Evolutionary conservation across 2,113 vertebrate genomes (phyloP), one percentile per base, ranked within the genome.

Genomic region (Thamnaconus septentrionalis): DNA sequence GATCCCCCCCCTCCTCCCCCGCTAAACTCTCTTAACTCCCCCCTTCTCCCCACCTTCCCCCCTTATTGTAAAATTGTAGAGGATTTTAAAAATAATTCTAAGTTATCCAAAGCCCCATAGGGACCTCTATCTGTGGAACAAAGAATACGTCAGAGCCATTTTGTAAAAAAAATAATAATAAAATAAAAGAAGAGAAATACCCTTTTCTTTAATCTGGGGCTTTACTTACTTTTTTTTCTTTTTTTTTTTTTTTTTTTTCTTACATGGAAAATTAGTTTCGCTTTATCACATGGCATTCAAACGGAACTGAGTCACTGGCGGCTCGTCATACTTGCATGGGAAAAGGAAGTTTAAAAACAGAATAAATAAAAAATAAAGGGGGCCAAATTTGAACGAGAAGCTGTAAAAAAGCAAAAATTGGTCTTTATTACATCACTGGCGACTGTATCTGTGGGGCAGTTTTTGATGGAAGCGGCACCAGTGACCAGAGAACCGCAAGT

Each of bases 61-160:
- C 75, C 65, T 74, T 51, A 77, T 76, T 71, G 66, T 83, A 69
- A 86, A 90, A 82, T 81, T 82, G 68, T 86, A 80, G 76, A 82
- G 82, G 71, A 73, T 85, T 90, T 90, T 91, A 91, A 91, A 91
- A 83, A 60, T 53, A 73, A 76, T 87, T 81, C 81, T 84, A 79
- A 87, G 75, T 88, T 79, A 85, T 84, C 79, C 78, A 84, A 90
- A 87, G 83, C 85, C 85, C 85, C 81, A 53, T 69, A 75, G 79
- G 85, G 87, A 90, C 84, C 87, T 87, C 77, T 75, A 69, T 91
- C 90, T 88, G 87, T 91, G 85, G 82, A 90, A 88, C 80, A 86
- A 87, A 85, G 66, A 87, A 78, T 76, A 85, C 79, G 83, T 79
- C 76, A 85, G 84, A 90, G 85, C 77, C 83, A 81, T 91, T 91